These are phyloP conservation scores for Amiota mariae DNA, from an alignment of 2,888 invertebrate genomes.

Conservation along the genomic window DNA sequence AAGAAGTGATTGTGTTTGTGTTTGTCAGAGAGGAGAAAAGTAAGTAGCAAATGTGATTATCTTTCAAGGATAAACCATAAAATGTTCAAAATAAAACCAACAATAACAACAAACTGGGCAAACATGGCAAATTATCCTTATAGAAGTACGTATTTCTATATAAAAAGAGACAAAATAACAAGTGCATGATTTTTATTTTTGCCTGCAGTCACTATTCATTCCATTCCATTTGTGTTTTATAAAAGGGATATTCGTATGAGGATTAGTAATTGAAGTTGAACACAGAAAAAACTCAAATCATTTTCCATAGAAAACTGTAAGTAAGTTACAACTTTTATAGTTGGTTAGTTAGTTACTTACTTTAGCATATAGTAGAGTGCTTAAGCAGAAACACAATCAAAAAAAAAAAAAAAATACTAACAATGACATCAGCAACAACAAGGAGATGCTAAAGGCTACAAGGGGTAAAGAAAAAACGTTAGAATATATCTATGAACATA, in stretches of 20 bases:
- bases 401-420: background rate
- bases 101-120: background rate
- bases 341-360: too few relatives aligned
- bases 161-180: too few relatives aligned
- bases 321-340: too few relatives aligned
- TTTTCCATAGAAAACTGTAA: too few relatives aligned
- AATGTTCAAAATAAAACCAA: background rate
- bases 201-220: too few relatives aligned
- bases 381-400: background rate
- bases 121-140: background rate
- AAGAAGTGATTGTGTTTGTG: background rate
- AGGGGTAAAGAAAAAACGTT: background rate
- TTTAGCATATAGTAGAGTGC: too few relatives aligned
- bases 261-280: constrained; percentile 11
- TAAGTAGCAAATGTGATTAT: constrained; percentile 7
- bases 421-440: too few relatives aligned
- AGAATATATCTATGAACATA: background rate
- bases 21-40: background rate
- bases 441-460: background rate
- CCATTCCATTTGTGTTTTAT: too few relatives aligned
- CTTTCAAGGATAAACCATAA: background rate
- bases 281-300: too few relatives aligned
- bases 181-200: too few relatives aligned
- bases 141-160: too few relatives aligned
- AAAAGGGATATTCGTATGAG: background rate